Base-by-base conservation (phyloP, 2,888 invertebrate genomes). In the Nowickia ferox region DNA sequence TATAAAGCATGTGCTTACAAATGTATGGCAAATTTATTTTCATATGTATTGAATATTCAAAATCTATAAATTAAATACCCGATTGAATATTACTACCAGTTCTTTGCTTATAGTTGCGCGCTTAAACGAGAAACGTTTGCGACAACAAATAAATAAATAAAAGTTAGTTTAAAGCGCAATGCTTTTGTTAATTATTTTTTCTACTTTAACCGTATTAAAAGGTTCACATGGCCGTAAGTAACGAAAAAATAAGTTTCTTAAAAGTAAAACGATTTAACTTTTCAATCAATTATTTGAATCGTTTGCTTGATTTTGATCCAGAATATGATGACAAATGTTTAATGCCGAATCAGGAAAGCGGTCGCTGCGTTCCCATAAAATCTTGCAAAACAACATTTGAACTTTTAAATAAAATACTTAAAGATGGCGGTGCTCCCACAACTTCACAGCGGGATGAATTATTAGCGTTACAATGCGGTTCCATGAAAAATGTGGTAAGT, bases 301-400 rank as follows among this genome's bases (percentile, higher is more conserved):
- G 13, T 22, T 46, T 22, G 0, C 38, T n/a, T 71, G 30, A 3
- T 57, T 38, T 80, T 76, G 30, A 11, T 2, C 30, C 48, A 91
- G 91, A 87, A 77, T 91, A 91, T 63, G 90, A 72, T 59, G 88
- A 87, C 38, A 87, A 87, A 0, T 91, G 91, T 66, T 68, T n/a
- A n/a, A 88, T 89, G 5, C 88, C 89, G 11, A 83, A 87, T 53
- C 87, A 88, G 17, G 79, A 86, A 5, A 61, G 40, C 19, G 91
- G 91, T 5, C 87, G 80, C 19, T 91, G 91, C 72, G 81, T 91
- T 80, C 91, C 91, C 10, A 88, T 87, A 30, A 76, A 87, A 84
- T 91, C 91, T 42, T 91, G 91, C 72, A 72, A 79, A 80, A 87
- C 81, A 22, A 88, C 89, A 10, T 89, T 88, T 79, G 75, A 87